Evolutionary conservation across 2,797 vertebrate genomes (phyloP).

Genomic region (Peromyscus eremicus): DNA sequence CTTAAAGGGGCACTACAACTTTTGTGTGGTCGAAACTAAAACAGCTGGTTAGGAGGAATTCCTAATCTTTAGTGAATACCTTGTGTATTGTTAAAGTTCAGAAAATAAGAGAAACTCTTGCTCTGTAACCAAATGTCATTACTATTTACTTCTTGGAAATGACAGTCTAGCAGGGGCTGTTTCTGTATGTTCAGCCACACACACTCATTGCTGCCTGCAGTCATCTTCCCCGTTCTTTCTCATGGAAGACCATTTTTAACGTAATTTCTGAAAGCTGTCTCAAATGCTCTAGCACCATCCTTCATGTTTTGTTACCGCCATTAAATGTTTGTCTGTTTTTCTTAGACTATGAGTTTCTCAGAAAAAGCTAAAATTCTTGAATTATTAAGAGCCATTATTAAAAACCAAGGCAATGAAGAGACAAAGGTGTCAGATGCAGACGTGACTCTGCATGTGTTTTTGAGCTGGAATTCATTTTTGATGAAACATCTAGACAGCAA

Average conservation of each 20-base stretch:
- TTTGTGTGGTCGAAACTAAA: constrained; percentile 37
- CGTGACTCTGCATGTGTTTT: background rate
- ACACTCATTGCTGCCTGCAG: background rate
- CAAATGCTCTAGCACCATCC: no score
- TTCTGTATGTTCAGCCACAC: background rate
- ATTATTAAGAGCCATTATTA: background rate
- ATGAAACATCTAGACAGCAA: background rate
- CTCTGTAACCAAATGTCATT: background rate
- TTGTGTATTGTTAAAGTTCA: background rate
- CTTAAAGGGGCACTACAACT: background rate
- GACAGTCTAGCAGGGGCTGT: background rate
- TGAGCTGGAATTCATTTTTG: background rate
- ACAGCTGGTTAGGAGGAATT: background rate
- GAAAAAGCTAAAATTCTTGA: constrained; percentile 54
- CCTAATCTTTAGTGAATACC: background rate
- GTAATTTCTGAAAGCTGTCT: background rate
- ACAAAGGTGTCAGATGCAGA: background rate
- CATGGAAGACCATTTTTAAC: background rate
- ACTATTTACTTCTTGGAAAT: background rate
- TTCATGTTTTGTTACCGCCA: background rate
- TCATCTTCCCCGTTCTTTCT: background rate
- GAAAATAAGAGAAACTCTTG: constrained; percentile 40
- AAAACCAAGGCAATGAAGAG: background rate
- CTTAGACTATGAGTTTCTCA: constrained; percentile 2
- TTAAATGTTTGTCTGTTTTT: background rate